A percentile compares a stretch with the other conserved stretches of the same genome.
phyloP scores from a whole-genome alignment of 2,888 invertebrate species.

The Mythimna impura region DNA sequence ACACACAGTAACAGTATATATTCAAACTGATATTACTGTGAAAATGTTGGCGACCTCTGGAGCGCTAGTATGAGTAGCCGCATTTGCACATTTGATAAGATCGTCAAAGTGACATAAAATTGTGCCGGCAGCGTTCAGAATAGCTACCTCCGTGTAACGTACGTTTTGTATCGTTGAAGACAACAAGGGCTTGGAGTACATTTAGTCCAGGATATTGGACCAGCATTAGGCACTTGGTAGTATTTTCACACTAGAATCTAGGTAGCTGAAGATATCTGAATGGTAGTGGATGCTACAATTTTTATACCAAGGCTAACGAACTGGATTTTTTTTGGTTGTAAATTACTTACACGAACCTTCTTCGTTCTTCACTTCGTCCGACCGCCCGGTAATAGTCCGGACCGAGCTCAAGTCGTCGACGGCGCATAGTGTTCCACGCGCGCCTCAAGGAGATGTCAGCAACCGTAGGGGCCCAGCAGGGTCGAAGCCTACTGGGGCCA shows the following conservation, averaged over 20 bases:
- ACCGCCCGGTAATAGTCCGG: too few species aligned
- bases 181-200: slow-evolving; percentile 25
- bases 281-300: too few species aligned
- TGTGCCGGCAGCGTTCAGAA: slow-evolving; percentile 71
- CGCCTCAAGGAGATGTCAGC: too few species aligned
- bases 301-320: too few species aligned
- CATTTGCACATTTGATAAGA: slow-evolving; percentile 83
- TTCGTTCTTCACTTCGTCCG: too few species aligned
- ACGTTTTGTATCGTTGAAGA: slow-evolving; percentile 48
- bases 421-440: too few species aligned
- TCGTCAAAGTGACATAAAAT: slow-evolving; percentile 85
- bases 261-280: too few species aligned
- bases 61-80: slow-evolving; percentile 64
- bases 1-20: not conserved
- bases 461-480: too few species aligned
- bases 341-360: too few species aligned
- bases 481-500: too few species aligned
- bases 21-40: slow-evolving; percentile 4
- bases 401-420: too few species aligned
- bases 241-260: not conserved
- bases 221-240: not conserved
- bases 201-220: not conserved
- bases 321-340: too few species aligned
- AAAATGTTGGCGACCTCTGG: slow-evolving; percentile 60
- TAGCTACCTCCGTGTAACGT: slow-evolving; percentile 67